Conservation (phyloP, 2,113 vertebrate genomes). For the Mus spicilegus region DNA sequence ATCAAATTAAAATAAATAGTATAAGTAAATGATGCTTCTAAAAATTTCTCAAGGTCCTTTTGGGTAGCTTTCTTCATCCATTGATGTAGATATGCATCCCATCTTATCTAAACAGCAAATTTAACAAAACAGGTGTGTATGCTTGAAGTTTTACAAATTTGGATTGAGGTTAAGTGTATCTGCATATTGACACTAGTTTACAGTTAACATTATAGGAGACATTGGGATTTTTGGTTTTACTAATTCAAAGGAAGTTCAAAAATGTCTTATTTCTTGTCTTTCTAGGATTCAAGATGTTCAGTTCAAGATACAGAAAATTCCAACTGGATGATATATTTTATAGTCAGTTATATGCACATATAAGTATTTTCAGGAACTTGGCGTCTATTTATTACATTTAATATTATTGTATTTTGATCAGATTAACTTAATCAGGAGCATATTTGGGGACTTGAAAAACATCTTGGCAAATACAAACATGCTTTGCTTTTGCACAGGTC, state of each 20-base stretch:
- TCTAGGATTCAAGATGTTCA: background rate
- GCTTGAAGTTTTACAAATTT: background rate
- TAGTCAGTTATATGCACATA: background rate
- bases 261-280: background rate
- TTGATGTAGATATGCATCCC: background rate
- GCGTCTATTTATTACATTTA: background rate
- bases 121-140: background rate
- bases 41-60: background rate
- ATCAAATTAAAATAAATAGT: background rate
- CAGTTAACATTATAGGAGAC: background rate
- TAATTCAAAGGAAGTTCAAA: background rate
- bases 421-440: background rate
- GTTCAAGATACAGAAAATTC: slow-evolving; percentile 1
- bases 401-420: background rate
- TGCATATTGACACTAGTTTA: background rate
- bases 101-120: background rate
- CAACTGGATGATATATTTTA: background rate
- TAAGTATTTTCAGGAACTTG: background rate
- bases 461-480: background rate
- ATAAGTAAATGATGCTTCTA: background rate
- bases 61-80: background rate
- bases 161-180: background rate
- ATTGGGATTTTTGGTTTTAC: background rate
- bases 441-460: background rate
- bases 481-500: background rate